A percentile compares a stretch with the other conserved stretches of the same genome.
Conservation (phyloP, 2,888 invertebrate species). For the Thalpophila matura region DNA sequence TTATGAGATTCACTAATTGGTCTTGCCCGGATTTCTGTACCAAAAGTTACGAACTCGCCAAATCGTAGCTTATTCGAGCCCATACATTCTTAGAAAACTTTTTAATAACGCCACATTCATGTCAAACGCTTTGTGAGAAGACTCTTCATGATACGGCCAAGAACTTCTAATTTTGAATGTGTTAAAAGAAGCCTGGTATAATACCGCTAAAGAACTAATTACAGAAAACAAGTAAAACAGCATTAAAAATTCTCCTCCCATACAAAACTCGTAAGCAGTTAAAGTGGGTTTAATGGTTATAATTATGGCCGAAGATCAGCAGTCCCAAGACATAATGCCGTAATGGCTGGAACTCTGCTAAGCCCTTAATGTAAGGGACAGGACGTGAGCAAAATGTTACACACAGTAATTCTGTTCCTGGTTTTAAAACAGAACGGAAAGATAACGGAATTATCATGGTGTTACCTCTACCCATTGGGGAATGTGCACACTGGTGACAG, state of each 20-base stretch:
- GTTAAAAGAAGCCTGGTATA: too few relatives aligned
- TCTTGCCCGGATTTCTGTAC: neutral
- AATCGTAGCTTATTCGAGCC: too few relatives aligned
- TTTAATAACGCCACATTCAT: too few relatives aligned
- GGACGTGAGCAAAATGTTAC: slow-evolving; percentile 51
- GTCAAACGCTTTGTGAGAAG: too few relatives aligned
- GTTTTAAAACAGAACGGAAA: slow-evolving; percentile 17
- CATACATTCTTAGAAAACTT: too few relatives aligned
- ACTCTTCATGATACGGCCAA: neutral
- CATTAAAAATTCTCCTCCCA: slow-evolving; percentile 13
- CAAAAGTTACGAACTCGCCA: too few relatives aligned
- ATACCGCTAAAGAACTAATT: slow-evolving; percentile 1
- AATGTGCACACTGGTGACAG: too few relatives aligned
- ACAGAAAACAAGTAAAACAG: neutral
- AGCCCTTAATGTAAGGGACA: slow-evolving; percentile 40
- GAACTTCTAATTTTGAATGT: too few relatives aligned
- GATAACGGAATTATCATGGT: neutral
- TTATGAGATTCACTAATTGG: neutral
- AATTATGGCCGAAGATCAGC: slow-evolving; percentile 23
- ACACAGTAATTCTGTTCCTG: neutral
- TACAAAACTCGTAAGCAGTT: slow-evolving; percentile 14
- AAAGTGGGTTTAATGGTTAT: slow-evolving; percentile 14
- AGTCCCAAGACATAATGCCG: slow-evolving; percentile 10
- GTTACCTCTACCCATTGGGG: too few relatives aligned
- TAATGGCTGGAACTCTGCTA: slow-evolving; percentile 27